Percentiles rank a stretch among this genome's conserved stretches.
Conservation (phyloP, 2,888 invertebrate species). For the Arge pagana region DNA sequence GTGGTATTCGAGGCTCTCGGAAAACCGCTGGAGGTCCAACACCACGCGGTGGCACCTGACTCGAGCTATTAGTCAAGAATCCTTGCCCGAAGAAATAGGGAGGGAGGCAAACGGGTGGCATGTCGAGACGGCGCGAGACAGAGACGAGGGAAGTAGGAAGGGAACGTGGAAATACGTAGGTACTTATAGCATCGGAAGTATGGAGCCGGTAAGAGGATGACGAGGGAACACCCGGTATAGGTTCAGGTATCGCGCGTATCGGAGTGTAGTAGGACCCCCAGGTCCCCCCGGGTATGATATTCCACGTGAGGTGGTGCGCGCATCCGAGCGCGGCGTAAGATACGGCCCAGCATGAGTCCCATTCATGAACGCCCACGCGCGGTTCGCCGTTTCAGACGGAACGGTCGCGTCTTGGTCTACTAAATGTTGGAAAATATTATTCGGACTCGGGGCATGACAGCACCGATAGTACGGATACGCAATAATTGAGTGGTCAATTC, state of each 20-base stretch:
- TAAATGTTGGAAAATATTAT: slow-evolving; percentile 23
- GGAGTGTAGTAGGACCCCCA: too few species aligned
- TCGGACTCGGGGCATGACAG: slow-evolving; percentile 10
- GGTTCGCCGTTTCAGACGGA: too few species aligned
- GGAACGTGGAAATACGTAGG: too few species aligned
- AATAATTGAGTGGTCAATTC: slow-evolving; percentile 21
- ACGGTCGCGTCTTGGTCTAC: slow-evolving; percentile 14
- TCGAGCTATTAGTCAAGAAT: slow-evolving; percentile 20
- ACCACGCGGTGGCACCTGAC: slow-evolving; percentile 21
- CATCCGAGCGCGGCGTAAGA: slow-evolving; percentile 16
- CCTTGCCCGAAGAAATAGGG: too few species aligned
- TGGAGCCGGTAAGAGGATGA: too few species aligned
- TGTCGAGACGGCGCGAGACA: too few species aligned
- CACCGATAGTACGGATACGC: slow-evolving; percentile 18
- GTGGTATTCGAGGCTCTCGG: background rate
- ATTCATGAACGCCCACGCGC: slow-evolving; percentile 41
- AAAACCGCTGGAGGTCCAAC: slow-evolving; percentile 20
- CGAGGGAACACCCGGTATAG: too few species aligned
- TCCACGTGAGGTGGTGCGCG: slow-evolving; percentile 11
- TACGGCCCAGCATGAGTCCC: slow-evolving; percentile 36
- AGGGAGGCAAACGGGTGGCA: too few species aligned
- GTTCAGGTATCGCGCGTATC: too few species aligned
- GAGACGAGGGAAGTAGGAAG: too few species aligned
- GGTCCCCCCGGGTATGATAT: slow-evolving; percentile 1
- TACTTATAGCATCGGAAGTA: too few species aligned